These are phyloP conservation scores for Gracilinanus agilis DNA, from an alignment of 2,113 vertebrate species.

Conservation along the genomic window DNA sequence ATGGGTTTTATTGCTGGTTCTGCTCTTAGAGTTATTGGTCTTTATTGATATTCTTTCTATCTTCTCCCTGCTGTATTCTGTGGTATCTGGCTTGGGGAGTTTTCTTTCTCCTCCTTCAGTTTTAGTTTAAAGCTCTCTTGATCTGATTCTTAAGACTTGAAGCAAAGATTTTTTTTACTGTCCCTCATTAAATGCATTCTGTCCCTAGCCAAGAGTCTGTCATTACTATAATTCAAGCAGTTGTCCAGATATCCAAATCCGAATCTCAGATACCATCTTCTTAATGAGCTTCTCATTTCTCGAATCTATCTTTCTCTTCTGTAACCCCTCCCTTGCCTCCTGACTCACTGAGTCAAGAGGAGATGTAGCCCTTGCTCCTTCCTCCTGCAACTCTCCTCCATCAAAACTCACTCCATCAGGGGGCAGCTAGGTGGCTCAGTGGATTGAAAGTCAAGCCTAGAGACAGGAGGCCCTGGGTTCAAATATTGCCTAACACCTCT, in stretches of 20 bases:
- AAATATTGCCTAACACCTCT: too few relatives aligned
- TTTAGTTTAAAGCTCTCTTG: background rate
- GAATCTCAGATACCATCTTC: background rate
- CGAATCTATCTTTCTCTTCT: background rate
- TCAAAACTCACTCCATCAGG: background rate
- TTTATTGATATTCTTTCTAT: background rate
- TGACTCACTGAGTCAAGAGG: background rate
- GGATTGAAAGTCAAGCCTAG: too few relatives aligned
- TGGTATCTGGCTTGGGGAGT: background rate
- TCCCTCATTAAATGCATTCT: background rate
- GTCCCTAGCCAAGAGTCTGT: background rate
- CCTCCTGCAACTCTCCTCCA: background rate
- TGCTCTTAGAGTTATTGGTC: background rate
- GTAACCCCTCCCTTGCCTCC: background rate
- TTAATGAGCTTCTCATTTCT: background rate
- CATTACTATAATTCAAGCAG: background rate
- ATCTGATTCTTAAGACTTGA: background rate
- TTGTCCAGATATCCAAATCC: background rate
- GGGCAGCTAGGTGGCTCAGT: too few relatives aligned
- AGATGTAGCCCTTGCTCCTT: background rate
- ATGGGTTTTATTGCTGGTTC: background rate
- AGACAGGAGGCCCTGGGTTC: too few relatives aligned
- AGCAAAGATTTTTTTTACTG: background rate
- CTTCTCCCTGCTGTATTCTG: background rate
- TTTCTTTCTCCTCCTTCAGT: background rate